These are phyloP conservation scores for Myrmophylax atrothorax DNA, from an alignment of 2,113 vertebrate species.

Conservation along the genomic window DNA sequence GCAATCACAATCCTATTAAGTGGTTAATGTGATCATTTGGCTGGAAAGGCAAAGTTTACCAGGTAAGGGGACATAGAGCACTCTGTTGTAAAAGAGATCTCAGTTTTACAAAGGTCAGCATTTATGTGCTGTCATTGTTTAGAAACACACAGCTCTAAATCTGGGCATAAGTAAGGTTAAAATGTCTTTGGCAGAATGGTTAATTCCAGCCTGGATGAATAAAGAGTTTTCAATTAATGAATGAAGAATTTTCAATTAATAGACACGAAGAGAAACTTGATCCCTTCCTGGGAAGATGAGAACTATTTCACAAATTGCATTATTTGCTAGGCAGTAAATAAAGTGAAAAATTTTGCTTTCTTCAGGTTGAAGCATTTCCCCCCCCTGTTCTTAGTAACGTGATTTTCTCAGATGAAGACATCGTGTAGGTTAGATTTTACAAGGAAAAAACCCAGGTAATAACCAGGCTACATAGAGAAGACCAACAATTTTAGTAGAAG, in stretches of 20 bases:
- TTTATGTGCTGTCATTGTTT: not conserved
- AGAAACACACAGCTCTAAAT: not conserved
- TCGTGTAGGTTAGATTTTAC: not conserved
- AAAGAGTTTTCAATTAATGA: not conserved
- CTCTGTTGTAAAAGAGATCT: not conserved
- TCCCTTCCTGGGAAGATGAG: not conserved
- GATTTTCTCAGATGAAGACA: not conserved
- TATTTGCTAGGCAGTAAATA: not conserved
- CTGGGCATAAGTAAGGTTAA: not conserved
- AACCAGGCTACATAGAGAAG: not conserved
- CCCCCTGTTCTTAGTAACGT: not conserved
- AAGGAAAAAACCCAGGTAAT: not conserved
- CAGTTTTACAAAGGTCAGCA: not conserved
- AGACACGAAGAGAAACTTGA: not conserved
- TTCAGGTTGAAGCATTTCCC: not conserved
- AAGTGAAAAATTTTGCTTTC: not conserved
- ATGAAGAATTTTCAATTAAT: not conserved
- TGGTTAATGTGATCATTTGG: not conserved
- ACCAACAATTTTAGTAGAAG: not conserved
- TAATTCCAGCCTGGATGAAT: not conserved
- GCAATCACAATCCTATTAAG: not conserved
- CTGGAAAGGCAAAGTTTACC: conserved; percentile 28
- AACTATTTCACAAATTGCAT: not conserved
- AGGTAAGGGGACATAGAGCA: not conserved
- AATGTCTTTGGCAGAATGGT: not conserved